These are phyloP conservation scores for Thrips palmi DNA, from an alignment of 1,140 invertebrate species.

Conservation along the genomic window DNA sequence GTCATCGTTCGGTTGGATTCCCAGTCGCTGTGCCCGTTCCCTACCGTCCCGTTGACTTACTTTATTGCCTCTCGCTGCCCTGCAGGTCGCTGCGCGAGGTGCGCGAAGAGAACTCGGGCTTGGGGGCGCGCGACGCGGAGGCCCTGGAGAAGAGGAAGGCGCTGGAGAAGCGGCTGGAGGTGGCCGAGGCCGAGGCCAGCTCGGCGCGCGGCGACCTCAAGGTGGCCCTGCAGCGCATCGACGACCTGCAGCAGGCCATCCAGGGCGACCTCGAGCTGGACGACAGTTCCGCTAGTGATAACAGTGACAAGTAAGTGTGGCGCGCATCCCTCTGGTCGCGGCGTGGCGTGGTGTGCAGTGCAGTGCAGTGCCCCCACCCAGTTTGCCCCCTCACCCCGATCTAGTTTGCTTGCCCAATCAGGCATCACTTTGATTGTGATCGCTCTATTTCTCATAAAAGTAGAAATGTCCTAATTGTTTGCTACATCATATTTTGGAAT, in stretches of 20 bases:
- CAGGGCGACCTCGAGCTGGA: conserved; percentile 47
- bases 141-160: conserved; percentile 44
- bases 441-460: not conserved
- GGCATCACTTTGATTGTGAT: not conserved
- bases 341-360: not conserved
- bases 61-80: not conserved
- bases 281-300: too few species aligned
- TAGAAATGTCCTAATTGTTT: not conserved
- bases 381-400: not conserved
- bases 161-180: conserved; percentile 46
- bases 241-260: conserved; percentile 69
- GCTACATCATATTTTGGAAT: too few species aligned
- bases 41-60: too few species aligned
- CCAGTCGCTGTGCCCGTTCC: too few species aligned
- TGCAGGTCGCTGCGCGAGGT: conserved; percentile 33
- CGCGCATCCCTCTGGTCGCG: not conserved
- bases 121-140: conserved; percentile 49
- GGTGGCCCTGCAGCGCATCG: conserved; percentile 62
- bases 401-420: not conserved
- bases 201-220: conserved; percentile 49
- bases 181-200: conserved; percentile 38
- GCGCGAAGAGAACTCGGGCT: conserved; percentile 46
- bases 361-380: not conserved
- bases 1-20: too few species aligned
- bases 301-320: conserved; percentile 21